These are phyloP conservation scores for Micrasema longulum DNA, from an alignment of 1,140 invertebrate species.

Conservation along the genomic window DNA sequence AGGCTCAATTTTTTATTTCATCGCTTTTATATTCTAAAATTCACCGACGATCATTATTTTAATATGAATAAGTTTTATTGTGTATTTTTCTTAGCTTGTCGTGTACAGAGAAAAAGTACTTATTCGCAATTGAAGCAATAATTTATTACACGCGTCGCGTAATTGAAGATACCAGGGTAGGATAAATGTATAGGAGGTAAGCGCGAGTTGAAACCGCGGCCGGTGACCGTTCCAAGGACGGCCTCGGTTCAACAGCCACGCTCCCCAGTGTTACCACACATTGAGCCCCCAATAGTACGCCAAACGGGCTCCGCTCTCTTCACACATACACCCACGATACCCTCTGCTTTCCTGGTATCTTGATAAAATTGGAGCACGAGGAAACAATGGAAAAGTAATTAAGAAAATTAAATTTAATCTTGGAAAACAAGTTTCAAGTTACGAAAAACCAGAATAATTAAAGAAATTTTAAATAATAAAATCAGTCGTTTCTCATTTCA, in stretches of 20 bases:
- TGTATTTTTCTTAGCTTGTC: not conserved
- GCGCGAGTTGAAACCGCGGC: slow-evolving; percentile 35
- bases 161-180: slow-evolving; percentile 38
- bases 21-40: no score
- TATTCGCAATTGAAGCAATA: slow-evolving; percentile 18
- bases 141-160: slow-evolving; percentile 34
- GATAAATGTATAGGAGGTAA: slow-evolving; percentile 40
- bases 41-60: no score
- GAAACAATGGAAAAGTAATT: slow-evolving; percentile 13
- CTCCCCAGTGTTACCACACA: slow-evolving; percentile 17
- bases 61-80: no score
- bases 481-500: no score
- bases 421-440: no score
- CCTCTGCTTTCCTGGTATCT: slow-evolving; percentile 36
- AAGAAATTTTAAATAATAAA: no score
- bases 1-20: no score
- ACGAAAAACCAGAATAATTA: no score
- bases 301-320: slow-evolving; percentile 19
- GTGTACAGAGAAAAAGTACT: slow-evolving; percentile 8
- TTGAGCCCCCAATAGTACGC: slow-evolving; percentile 4
- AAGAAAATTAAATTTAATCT: not conserved
- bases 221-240: slow-evolving; percentile 52
- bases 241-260: slow-evolving; percentile 47
- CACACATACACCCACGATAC: not conserved
- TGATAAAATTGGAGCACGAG: slow-evolving; percentile 10